Conservation (phyloP, 2,797 vertebrate species). For the Clarias laeviceps region DNA sequence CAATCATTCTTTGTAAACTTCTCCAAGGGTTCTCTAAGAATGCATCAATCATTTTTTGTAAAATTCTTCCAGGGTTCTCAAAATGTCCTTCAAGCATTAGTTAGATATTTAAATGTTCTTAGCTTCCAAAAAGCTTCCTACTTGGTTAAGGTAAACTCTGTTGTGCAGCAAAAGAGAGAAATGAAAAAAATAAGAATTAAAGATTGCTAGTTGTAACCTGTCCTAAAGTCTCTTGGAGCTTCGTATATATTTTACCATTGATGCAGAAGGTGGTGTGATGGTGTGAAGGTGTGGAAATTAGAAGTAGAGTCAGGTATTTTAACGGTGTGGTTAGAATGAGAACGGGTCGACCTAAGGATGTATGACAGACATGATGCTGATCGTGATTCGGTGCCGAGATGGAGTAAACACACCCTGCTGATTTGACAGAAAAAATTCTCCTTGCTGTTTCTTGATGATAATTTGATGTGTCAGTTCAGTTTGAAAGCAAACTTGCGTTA, state of each 20-base stretch:
- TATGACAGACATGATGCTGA: not conserved
- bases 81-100: no score
- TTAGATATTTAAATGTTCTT: no score
- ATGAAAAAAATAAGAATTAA: no score
- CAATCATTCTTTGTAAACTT: no score
- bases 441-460: not conserved
- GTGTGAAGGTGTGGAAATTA: not conserved
- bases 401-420: constrained; percentile 9
- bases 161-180: no score
- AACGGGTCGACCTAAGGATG: not conserved
- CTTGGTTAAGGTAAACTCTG: no score
- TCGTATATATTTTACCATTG: not conserved
- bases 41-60: no score
- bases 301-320: not conserved
- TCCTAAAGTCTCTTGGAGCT: not conserved
- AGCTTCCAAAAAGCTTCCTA: no score
- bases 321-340: not conserved
- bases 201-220: no score
- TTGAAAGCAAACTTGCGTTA: not conserved
- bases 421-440: constrained; percentile 1
- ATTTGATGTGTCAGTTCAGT: not conserved
- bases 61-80: no score
- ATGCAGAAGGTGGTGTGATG: not conserved
- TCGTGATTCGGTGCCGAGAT: not conserved
- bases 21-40: no score